Percentiles rank a stretch among this genome's conserved stretches.
Evolutionary conservation across 2,797 vertebrate genomes (phyloP).

Genomic region (Caiman crocodilus): DNA sequence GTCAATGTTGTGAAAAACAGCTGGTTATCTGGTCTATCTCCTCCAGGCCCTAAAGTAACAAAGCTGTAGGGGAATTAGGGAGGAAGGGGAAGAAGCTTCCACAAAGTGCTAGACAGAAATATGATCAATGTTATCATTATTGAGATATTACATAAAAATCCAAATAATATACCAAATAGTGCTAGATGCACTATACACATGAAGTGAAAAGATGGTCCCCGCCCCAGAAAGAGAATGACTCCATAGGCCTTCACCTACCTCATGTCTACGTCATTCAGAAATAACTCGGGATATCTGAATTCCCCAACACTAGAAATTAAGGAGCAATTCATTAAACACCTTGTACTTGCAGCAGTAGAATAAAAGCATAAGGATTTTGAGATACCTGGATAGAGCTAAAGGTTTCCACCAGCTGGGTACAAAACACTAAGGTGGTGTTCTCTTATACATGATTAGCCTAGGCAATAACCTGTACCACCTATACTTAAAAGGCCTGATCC

Average conservation of each 20-base stretch:
- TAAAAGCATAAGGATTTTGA: slow-evolving; percentile 15
- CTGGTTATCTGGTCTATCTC: background rate
- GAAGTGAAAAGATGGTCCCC: background rate
- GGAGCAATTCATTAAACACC: background rate
- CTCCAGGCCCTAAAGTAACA: background rate
- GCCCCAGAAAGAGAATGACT: background rate
- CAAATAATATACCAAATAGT: background rate
- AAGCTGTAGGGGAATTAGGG: background rate
- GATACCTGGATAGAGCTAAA: fast-evolving
- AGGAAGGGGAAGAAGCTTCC: background rate
- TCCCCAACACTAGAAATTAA: background rate
- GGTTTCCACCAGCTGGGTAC: background rate
- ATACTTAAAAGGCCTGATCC: background rate
- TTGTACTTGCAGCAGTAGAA: background rate
- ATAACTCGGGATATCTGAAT: background rate
- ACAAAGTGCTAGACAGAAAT: background rate
- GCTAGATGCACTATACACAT: background rate
- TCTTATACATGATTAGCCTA: background rate
- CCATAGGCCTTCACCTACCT: background rate
- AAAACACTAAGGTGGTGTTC: background rate
- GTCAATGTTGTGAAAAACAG: background rate
- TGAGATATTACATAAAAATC: background rate
- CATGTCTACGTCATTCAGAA: background rate
- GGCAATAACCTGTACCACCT: background rate
- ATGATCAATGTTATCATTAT: background rate